These are phyloP conservation scores for Gymnarchus niloticus DNA, from an alignment of 2,113 vertebrate species.

Conservation along the genomic window DNA sequence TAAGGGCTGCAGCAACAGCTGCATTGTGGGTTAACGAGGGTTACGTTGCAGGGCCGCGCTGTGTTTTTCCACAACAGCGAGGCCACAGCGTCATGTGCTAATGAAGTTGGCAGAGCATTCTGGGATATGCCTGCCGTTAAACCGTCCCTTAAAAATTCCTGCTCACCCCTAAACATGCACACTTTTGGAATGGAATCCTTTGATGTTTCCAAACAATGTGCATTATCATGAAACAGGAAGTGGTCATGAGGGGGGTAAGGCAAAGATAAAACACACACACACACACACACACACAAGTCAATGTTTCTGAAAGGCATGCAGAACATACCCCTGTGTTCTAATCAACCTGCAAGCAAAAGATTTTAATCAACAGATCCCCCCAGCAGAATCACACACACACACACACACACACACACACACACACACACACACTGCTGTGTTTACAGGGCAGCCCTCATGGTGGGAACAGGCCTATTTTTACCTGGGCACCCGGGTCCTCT, in stretches of 20 bases:
- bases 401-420: background rate
- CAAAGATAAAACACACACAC: background rate
- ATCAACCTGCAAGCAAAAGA: no score
- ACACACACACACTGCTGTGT: no score
- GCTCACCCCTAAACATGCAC: slow-evolving; percentile 37
- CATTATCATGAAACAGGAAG: slow-evolving; percentile 36
- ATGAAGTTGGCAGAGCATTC: background rate
- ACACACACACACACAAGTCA: background rate
- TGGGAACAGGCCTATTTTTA: slow-evolving; percentile 38
- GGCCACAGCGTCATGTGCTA: background rate
- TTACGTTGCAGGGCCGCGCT: background rate
- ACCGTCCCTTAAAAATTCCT: slow-evolving; percentile 38
- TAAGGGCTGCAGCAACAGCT: background rate
- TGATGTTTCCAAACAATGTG: slow-evolving; percentile 46
- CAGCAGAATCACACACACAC: background rate
- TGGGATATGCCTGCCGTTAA: background rate
- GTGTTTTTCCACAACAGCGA: slow-evolving; percentile 11
- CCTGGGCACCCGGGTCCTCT: slow-evolving; percentile 31
- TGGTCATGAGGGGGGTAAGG: background rate
- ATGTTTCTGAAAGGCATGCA: background rate
- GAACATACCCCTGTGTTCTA: no score
- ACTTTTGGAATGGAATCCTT: slow-evolving; percentile 37
- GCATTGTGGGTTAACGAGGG: slow-evolving; percentile 1
- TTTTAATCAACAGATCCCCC: no score
- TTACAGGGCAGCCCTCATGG: slow-evolving; percentile 26